Evolutionary conservation across 2,113 vertebrate genomes (phyloP).

Genomic region (Thermophis baileyi): DNA sequence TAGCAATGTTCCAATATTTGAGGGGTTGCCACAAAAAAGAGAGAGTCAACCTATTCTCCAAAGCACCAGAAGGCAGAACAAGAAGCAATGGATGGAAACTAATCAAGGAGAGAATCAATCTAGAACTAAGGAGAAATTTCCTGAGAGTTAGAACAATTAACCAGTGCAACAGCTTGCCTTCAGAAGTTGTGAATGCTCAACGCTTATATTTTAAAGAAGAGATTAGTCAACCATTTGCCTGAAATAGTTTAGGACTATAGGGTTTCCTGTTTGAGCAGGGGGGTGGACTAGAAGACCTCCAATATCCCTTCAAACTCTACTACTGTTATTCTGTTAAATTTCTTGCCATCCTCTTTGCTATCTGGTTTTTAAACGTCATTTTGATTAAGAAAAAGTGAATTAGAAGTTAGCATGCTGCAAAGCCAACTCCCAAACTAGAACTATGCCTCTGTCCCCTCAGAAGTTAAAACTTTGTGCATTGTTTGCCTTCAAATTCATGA

Average conservation of each 20-base stretch:
- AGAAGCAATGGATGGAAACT: background rate
- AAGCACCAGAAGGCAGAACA: background rate
- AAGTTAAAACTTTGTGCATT: background rate
- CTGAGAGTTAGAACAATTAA: background rate
- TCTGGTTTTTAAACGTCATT: background rate
- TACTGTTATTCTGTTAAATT: background rate
- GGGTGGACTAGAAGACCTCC: background rate
- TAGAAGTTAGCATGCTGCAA: background rate
- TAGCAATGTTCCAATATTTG: background rate
- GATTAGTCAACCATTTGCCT: background rate
- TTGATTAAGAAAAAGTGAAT: background rate
- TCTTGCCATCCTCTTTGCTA: background rate
- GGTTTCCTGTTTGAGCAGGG: background rate
- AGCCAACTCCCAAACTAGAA: background rate
- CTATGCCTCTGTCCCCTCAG: background rate
- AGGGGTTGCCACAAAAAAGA: background rate
- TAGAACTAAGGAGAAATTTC: background rate
- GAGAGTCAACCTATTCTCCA: background rate
- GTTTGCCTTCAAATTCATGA: background rate
- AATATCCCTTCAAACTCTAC: background rate
- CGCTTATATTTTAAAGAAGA: background rate
- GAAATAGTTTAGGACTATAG: too few relatives aligned
- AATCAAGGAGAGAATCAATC: background rate
- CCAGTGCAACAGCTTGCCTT: background rate
- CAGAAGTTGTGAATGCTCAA: background rate